Base-by-base conservation (phyloP, 2,888 invertebrate species). In the Prenolepis imparis region DNA sequence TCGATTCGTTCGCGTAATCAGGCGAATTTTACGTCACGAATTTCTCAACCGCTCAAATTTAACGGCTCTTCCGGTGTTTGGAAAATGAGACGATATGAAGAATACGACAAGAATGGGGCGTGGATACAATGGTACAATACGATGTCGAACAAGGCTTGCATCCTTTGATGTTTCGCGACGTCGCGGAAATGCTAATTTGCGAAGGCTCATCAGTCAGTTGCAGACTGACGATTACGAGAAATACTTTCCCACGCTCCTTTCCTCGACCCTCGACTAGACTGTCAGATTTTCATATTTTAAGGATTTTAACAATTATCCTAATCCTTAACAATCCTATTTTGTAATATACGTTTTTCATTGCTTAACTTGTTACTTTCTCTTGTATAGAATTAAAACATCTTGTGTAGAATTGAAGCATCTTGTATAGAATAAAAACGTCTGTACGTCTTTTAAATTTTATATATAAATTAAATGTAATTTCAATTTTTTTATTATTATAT, bases 161-260 rank as follows among this genome's bases (percentile, higher is more conserved):
- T 63, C 41, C 78, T 83, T 81, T 83, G 59, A 81, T 24, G 32
- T 82, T 73, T 41, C 63, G 44, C 59, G 24, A 41, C 61, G 77
- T 67, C 83, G 64, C 83, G 85, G 74, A 85, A 85, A 83, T 85
- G 55, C 78, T 63, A 85, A 83, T 85, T 82, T 85, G 73, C 48
- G 61, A 48, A 66, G 32, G 36, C 64, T 75, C 81, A 67, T 82
- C 73, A 70, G 81, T 81, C 73, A 73, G 81, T 64, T 80, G 80
- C 70, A 24, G 24, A 12, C 48, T 28, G 44, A 36, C 36, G 36
- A 83, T 83, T 44, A 44, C n/a, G n/a, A 64, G 55, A 80, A 63
- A 44, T 64, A 70, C 11, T 80, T 83, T 83, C 83, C 52, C 83
- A 83, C 83, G 83, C 55, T 70, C 21, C 57, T 72, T n/a, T 44